phyloP scores from a whole-genome alignment of 2,888 invertebrate species.

The Nomada fucata region DNA sequence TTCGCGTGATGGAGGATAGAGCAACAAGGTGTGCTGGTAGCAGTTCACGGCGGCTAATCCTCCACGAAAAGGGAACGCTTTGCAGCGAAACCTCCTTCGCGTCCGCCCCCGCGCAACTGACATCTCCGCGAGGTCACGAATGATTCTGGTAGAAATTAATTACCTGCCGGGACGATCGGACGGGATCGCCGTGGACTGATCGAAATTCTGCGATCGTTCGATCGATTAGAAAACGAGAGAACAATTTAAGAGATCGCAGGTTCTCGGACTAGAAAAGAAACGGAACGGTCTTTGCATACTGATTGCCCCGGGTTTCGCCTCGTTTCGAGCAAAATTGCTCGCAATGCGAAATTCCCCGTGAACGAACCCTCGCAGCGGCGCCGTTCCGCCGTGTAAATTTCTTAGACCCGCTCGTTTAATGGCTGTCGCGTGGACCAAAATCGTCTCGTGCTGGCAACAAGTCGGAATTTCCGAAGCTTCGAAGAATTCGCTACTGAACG shows the following conservation, averaged over 20 bases:
- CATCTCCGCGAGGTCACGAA: background rate
- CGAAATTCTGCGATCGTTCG: background rate
- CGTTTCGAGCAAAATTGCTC: background rate
- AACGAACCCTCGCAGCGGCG: background rate
- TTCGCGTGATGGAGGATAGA: background rate
- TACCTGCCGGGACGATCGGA: background rate
- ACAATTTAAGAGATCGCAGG: slow-evolving; percentile 5
- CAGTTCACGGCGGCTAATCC: background rate
- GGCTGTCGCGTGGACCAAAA: background rate
- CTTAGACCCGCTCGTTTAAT: background rate
- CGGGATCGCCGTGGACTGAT: background rate
- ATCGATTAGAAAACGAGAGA: slow-evolving; percentile 8
- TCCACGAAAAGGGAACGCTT: background rate
- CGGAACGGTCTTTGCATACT: slow-evolving; percentile 23
- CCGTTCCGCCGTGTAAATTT: background rate
- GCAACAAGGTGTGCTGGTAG: background rate
- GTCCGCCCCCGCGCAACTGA: background rate
- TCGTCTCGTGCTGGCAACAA: background rate
- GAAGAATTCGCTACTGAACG: background rate
- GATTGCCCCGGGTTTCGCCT: slow-evolving; percentile 1
- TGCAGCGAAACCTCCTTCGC: background rate
- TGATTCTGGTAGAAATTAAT: background rate
- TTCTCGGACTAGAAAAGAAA: slow-evolving; percentile 2
- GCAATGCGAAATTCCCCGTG: background rate
- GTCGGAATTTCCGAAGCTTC: background rate